A percentile compares a stretch with the other conserved stretches of the same genome.
Evolutionary conservation across 1,140 invertebrate species (phyloP).

Genomic region (Olivierus martensii): DNA sequence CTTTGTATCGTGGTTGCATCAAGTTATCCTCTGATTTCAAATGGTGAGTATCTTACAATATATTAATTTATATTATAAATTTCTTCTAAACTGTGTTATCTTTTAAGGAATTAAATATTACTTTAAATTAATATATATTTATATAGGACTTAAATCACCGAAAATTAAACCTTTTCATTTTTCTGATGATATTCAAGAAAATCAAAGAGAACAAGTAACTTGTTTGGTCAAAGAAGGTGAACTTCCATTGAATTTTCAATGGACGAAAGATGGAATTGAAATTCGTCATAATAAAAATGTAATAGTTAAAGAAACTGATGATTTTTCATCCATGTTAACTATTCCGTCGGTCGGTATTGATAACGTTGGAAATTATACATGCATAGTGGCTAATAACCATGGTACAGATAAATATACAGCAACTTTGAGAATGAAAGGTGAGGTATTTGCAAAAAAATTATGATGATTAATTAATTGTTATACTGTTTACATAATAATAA

Average conservation of each 20-base stretch:
- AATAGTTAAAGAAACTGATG: background rate
- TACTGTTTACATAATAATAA: too few species aligned
- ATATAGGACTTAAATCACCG: background rate
- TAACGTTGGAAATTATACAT: constrained; percentile 15
- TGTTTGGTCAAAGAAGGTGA: constrained; percentile 1
- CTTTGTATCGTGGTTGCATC: too few species aligned
- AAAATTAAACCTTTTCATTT: background rate
- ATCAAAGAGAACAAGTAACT: background rate
- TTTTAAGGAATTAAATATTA: too few species aligned
- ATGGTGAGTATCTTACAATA: too few species aligned
- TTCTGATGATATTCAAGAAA: background rate
- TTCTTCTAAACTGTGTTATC: too few species aligned
- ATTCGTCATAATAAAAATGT: background rate
- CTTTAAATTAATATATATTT: background rate
- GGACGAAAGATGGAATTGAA: constrained; percentile 9
- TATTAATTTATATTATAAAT: too few species aligned
- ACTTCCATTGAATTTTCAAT: constrained; percentile 6
- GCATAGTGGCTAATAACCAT: constrained; percentile 8
- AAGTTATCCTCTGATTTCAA: too few species aligned
- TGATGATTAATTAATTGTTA: too few species aligned
- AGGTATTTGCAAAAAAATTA: background rate
- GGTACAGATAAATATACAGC: constrained; percentile 6
- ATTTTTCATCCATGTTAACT: constrained; percentile 6
- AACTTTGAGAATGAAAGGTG: constrained; percentile 14
- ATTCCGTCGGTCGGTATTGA: background rate